Conservation (phyloP, 2,888 invertebrate species). For the Colostygia pectinataria region DNA sequence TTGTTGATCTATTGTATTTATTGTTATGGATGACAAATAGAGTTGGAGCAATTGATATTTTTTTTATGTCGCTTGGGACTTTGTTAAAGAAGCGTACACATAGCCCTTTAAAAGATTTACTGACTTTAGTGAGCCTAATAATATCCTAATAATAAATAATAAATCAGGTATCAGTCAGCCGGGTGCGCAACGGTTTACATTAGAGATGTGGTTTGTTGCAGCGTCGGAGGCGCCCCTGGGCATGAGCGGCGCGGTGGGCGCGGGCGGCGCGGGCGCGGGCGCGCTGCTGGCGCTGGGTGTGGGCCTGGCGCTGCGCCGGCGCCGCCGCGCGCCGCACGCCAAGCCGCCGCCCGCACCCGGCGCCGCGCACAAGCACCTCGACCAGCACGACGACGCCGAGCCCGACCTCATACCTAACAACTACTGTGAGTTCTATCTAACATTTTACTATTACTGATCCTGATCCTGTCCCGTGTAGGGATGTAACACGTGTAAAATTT, state of each 20-base stretch:
- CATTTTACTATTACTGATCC: background rate
- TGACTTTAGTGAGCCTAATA: too few species aligned
- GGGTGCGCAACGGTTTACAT: background rate
- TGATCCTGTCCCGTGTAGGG: too few species aligned
- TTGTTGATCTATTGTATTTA: too few species aligned
- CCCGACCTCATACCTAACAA: constrained; percentile 77
- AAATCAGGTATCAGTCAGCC: background rate
- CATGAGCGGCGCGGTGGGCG: constrained; percentile 62
- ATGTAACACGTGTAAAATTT: too few species aligned
- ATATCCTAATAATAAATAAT: too few species aligned
- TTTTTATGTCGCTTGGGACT: too few species aligned
- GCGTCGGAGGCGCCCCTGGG: constrained; percentile 65
- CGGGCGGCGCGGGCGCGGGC: constrained; percentile 53
- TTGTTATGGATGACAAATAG: too few species aligned
- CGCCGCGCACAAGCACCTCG: constrained; percentile 42
- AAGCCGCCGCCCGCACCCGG: constrained; percentile 32
- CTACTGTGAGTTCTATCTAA: constrained; percentile 59
- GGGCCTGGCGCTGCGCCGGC: constrained; percentile 46
- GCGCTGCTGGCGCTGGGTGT: constrained; percentile 56
- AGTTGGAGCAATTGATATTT: too few species aligned
- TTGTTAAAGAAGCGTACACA: too few species aligned
- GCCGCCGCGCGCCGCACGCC: constrained; percentile 41
- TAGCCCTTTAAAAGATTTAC: too few species aligned
- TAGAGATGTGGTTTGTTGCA: constrained; percentile 34
- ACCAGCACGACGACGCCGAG: constrained; percentile 67